A percentile compares a stretch with the other conserved stretches of the same genome.
phyloP scores from a whole-genome alignment of 2,113 vertebrate species.

The Spea bombifrons region DNA sequence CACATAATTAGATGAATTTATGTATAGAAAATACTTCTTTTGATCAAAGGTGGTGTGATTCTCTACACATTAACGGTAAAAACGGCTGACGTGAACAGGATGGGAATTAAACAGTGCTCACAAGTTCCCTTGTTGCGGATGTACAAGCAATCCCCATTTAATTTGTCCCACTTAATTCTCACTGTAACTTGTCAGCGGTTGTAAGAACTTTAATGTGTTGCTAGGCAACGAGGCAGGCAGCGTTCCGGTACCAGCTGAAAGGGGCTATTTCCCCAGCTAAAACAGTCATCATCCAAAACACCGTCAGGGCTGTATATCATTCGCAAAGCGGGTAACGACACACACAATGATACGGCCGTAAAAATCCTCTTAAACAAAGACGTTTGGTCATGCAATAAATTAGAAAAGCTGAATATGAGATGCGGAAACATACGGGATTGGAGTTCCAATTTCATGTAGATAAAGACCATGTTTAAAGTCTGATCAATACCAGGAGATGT shows the following conservation, averaged over 20 bases:
- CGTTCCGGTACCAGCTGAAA: not conserved
- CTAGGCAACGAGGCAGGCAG: constrained; percentile 20
- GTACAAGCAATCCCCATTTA: not conserved
- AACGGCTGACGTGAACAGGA: not conserved
- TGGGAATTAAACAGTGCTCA: not conserved
- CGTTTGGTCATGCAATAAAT: too few relatives aligned
- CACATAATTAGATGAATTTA: not conserved
- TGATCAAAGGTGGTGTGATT: too few relatives aligned
- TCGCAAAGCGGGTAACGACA: too few relatives aligned
- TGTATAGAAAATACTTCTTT: not conserved
- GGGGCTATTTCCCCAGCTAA: not conserved
- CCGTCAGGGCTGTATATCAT: not conserved
- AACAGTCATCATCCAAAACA: not conserved
- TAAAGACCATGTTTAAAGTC: too few relatives aligned
- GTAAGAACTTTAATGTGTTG: constrained; percentile 22
- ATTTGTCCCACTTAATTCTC: constrained; percentile 23
- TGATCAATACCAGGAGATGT: too few relatives aligned
- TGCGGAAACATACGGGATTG: too few relatives aligned
- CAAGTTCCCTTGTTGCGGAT: not conserved
- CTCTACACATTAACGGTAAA: too few relatives aligned
- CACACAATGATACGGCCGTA: not conserved
- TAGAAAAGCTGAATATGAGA: too few relatives aligned
- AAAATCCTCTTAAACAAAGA: too few relatives aligned
- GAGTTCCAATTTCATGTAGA: too few relatives aligned
- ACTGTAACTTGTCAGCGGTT: constrained; percentile 7